Conservation (phyloP, 2,888 invertebrate species). For the Mesodorylaimus sp. region DNA sequence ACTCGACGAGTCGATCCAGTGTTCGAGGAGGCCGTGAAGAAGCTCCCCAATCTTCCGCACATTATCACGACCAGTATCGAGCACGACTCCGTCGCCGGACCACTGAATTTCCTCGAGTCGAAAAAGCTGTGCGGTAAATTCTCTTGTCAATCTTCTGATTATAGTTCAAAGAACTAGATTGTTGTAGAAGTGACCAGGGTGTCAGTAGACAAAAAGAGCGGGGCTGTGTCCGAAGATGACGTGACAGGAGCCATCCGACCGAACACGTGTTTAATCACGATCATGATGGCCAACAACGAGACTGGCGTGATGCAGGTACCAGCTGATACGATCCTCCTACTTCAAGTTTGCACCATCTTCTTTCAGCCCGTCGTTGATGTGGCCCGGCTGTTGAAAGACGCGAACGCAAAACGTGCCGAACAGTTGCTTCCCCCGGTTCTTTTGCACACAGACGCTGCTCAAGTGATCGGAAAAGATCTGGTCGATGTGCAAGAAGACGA, state of each 20-base stretch:
- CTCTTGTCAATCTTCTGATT: too few relatives aligned
- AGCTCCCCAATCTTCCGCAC: too few relatives aligned
- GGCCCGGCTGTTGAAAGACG: constrained; percentile 12
- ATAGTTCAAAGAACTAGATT: too few relatives aligned
- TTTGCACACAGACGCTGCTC: constrained; percentile 41
- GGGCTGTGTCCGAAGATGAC: too few relatives aligned
- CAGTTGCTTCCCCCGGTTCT: constrained; percentile 17
- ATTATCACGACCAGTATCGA: constrained; percentile 40
- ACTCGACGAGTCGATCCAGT: too few relatives aligned
- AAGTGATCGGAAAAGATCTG: constrained; percentile 41
- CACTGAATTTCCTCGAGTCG: too few relatives aligned
- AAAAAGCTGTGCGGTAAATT: too few relatives aligned
- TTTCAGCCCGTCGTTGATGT: constrained; percentile 29
- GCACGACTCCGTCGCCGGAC: constrained; percentile 41
- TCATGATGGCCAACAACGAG: constrained; percentile 46
- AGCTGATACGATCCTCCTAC: background rate
- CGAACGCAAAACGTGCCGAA: background rate
- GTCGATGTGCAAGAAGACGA: constrained; percentile 35
- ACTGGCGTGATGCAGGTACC: constrained; percentile 42
- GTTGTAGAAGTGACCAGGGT: too few relatives aligned
- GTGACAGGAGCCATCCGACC: constrained; percentile 31
- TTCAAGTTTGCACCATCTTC: background rate
- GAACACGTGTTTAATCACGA: constrained; percentile 39
- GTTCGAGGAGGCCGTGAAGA: too few relatives aligned
- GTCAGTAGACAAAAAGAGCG: too few relatives aligned